Evolutionary conservation across 2,888 invertebrate species (phyloP), one percentile per base, ranked within the genome.

Genomic region (Apotomis turbidana): DNA sequence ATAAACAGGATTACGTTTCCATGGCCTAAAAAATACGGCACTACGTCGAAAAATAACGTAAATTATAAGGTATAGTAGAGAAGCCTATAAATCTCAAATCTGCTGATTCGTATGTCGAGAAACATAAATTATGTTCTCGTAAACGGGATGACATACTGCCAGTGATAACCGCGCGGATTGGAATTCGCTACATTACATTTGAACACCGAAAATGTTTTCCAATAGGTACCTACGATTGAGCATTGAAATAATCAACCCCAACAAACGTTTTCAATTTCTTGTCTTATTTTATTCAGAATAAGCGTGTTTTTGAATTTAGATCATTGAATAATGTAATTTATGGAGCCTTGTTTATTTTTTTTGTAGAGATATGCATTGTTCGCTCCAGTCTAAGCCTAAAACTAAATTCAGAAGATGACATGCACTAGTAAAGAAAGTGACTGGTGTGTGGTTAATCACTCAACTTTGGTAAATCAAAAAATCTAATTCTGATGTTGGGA

Each of bases 21-120:
- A 51, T 62, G 62, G 36, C 8, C 27, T 10, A 49, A 49, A 46
- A 49, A 49, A 49, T 5, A n/a, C 15, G n/a, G 1, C 2, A 6
- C 5, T 41, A 41, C 5, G 41, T 41, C 6, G 12, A 38, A 36
- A 49, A 51, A n/a, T 3, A 6, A 57, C n/a, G n/a, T 44, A 44
- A 63, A 63, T 70, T 70, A 70, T 51, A 55, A 38, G 46, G 27
- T 41, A 41, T 6, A 41, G 41, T 41, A 51, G 51, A 52, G 15
- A 38, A 80, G 81, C 77, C 76, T 81, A 88, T 89, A 90, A 89
- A 90, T 88, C 81, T 76, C 76, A 71, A 76, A 83, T 82, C 79
- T 81, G 86, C 85, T 86, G 85, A 87, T 84, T 88, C 86, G 83
- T 84, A 84, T 83, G 86, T 83, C 85, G 77, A 76, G 76, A 74